A percentile compares a stretch with the other conserved stretches of the same genome.
These are phyloP conservation scores for Keiferia lycopersicella DNA, from an alignment of 2,888 invertebrate species.

Conservation along the genomic window DNA sequence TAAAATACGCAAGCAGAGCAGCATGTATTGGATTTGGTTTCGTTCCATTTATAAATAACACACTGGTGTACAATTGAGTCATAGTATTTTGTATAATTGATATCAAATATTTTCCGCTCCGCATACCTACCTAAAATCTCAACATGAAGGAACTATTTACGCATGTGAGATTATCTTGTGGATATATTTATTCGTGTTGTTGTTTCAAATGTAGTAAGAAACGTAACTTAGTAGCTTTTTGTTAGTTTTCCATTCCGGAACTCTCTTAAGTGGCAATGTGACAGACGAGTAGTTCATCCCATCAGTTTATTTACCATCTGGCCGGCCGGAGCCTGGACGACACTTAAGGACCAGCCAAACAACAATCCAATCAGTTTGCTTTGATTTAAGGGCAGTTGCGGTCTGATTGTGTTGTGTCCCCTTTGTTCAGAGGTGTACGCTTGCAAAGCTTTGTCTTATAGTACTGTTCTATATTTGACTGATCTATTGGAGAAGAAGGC, in stretches of 20 bases:
- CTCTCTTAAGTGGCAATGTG: neutral
- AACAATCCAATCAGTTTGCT: slow-evolving; percentile 6
- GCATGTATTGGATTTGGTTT: too few species aligned
- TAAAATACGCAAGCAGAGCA: too few species aligned
- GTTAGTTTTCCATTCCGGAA: neutral
- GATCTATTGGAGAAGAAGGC: neutral
- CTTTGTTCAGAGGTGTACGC: slow-evolving; percentile 2
- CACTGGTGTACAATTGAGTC: too few species aligned
- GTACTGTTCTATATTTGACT: neutral
- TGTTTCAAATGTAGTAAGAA: too few species aligned
- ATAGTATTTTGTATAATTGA: too few species aligned
- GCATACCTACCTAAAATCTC: too few species aligned
- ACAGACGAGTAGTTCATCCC: neutral
- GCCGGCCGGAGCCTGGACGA: neutral
- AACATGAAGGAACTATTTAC: too few species aligned
- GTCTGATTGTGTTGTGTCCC: slow-evolving; percentile 13
- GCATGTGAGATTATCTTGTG: too few species aligned
- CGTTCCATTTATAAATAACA: too few species aligned
- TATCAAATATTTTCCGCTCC: too few species aligned
- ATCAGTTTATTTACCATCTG: neutral
- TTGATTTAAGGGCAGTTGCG: slow-evolving; percentile 16
- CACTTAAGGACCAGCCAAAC: neutral
- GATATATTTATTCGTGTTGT: too few species aligned
- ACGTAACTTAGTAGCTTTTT: neutral
- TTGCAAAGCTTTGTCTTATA: slow-evolving; percentile 16